Percentiles rank a stretch among this genome's conserved stretches.
phyloP scores from a whole-genome alignment of 2,888 invertebrate genomes.

The Osedax frankpressi region DNA sequence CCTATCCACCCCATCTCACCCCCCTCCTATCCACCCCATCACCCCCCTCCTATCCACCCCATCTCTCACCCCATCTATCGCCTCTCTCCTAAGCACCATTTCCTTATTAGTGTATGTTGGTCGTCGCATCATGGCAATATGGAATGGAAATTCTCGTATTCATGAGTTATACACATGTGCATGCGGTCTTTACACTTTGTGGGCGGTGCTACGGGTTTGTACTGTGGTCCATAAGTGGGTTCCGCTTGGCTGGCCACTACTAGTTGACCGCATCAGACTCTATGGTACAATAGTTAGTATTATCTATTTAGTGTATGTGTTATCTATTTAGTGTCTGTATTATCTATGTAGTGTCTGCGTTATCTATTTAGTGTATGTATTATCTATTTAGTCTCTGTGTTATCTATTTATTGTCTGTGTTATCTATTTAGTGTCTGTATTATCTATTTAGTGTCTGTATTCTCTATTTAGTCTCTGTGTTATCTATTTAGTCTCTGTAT shows the following conservation, averaged over 20 bases:
- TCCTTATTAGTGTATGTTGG: constrained; percentile 78
- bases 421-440: too few relatives aligned
- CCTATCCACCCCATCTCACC: not conserved
- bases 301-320: not conserved
- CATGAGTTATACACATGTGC: constrained; percentile 93
- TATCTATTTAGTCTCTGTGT: too few relatives aligned
- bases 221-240: constrained; percentile 73
- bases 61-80: not conserved
- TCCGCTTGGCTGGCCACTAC: constrained; percentile 67
- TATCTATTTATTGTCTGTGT: too few relatives aligned
- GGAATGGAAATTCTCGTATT: constrained; percentile 61
- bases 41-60: too few relatives aligned
- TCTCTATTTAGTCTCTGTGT: too few relatives aligned
- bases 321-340: too few relatives aligned
- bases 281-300: constrained; percentile 22
- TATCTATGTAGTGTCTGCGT: too few relatives aligned
- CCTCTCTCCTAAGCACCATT: not conserved
- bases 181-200: constrained; percentile 83
- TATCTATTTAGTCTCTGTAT: too few relatives aligned
- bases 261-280: constrained; percentile 42
- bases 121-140: constrained; percentile 70
- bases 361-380: too few relatives aligned
- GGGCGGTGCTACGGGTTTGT: constrained; percentile 72
- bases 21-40: too few relatives aligned
- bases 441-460: too few relatives aligned